Base-by-base conservation (phyloP, 2,113 vertebrate species). In the Astur gentilis region DNA sequence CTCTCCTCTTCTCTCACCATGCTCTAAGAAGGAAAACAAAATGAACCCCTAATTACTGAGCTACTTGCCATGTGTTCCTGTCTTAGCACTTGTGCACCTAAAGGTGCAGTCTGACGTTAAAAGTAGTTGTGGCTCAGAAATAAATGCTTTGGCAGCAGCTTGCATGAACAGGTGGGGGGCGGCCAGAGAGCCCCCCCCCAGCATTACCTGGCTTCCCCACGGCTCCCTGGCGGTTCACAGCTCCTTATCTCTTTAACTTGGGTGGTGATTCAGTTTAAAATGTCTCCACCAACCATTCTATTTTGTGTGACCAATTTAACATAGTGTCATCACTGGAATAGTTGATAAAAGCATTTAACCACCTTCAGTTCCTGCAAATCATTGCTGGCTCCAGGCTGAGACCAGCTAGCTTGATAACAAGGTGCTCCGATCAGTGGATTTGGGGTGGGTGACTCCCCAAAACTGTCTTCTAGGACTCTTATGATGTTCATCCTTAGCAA, bases 141-240 rank as follows among this genome's bases (percentile, higher is more conserved):
- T n/a, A 66, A 70, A 67, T 0, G 1, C 50, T 49, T 61, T 54
- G 69, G 64, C 55, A 70, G 55, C 61, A 17, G 52, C 11, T 7
- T 34, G 25, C 4, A 2, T 31, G 23, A 23, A 44, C 1, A 0
- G 47, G 25, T 14, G 1, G 10, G 26, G 29, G 38, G 34, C 1
- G 2, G 67, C 76, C 83, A 55, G 21, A 3, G 17, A 64, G 70
- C 6, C 40, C 16, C 40, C 40, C 40, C 57, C 36, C 4, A 6
- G 40, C 26, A 9, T 42, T 2, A 11, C 64, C 57, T 34, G 36
- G 9, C 21, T 58, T 73, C 45, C 34, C 25, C 40, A n/a, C 0
- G 0, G 3, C 22, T 55, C 65, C 49, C 69, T 64, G 42, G 65
- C 42, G 15, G 47, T 58, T 87, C 10, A 29, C 36, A 52, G 42